These are phyloP conservation scores for Cephalophus harveyi DNA, from an alignment of 2,113 vertebrate species.

Conservation along the genomic window DNA sequence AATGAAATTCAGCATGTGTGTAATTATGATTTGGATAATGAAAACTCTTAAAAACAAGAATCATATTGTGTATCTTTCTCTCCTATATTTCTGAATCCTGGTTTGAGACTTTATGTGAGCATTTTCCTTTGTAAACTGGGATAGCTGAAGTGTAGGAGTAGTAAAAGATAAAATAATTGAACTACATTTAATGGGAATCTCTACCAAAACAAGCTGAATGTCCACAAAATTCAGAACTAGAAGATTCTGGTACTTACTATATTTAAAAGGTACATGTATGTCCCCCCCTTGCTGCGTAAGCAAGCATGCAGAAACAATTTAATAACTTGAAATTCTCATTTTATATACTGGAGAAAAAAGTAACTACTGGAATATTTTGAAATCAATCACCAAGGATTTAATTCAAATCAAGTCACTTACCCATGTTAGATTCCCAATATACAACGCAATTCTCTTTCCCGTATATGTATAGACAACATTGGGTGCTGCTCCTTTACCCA, in stretches of 20 bases:
- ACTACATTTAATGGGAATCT: background rate
- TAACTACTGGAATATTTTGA: background rate
- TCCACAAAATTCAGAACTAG: slow-evolving; percentile 36
- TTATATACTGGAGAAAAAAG: background rate
- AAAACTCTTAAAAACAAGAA: background rate
- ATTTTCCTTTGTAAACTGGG: background rate
- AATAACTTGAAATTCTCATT: background rate
- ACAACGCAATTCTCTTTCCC: slow-evolving; percentile 96
- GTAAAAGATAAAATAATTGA: background rate
- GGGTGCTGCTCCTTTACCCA: slow-evolving; percentile 91
- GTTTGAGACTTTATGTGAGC: background rate
- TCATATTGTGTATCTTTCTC: background rate
- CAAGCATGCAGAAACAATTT: background rate
- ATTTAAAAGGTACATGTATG: background rate
- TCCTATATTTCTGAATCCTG: background rate
- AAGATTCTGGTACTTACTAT: background rate
- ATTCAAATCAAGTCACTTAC: slow-evolving; percentile 79
- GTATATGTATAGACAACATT: slow-evolving; percentile 97
- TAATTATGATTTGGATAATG: slow-evolving; percentile 12
- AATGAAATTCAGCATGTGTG: background rate
- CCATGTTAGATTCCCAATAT: slow-evolving; percentile 98
- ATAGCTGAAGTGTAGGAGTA: background rate
- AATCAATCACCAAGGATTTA: slow-evolving; percentile 13
- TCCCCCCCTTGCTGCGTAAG: background rate
- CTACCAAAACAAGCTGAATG: background rate